Evolutionary conservation across 2,797 vertebrate species (phyloP).

Genomic region (Orientallactaga sibirica): DNA sequence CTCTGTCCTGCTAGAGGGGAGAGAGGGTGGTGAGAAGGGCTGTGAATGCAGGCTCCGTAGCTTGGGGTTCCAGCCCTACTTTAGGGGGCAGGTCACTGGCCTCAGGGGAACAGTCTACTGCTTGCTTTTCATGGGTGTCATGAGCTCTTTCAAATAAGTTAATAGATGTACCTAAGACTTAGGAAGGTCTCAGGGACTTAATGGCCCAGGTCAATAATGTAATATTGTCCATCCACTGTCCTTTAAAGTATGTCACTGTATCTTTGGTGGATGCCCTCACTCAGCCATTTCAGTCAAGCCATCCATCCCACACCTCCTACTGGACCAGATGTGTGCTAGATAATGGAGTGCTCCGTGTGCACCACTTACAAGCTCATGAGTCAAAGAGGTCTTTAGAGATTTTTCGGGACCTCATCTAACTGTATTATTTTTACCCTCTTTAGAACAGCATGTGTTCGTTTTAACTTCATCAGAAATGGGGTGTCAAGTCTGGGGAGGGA

Average conservation of each 20-base stretch:
- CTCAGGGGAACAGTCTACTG: neutral
- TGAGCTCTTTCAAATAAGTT: slow-evolving; percentile 18
- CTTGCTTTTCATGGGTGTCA: neutral
- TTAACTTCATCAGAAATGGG: slow-evolving; percentile 36
- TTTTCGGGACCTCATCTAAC: slow-evolving; percentile 37
- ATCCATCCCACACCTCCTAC: neutral
- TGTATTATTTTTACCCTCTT: neutral
- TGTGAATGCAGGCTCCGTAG: neutral
- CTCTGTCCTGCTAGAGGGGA: neutral
- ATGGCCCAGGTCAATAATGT: neutral
- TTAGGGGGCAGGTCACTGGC: neutral
- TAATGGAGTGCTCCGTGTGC: neutral
- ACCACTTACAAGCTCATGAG: neutral
- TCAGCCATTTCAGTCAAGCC: neutral
- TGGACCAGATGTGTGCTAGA: neutral
- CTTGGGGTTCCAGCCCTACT: neutral
- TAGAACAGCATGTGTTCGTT: neutral
- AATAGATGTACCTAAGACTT: neutral
- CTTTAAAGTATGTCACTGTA: neutral
- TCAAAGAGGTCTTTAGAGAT: slow-evolving; percentile 37
- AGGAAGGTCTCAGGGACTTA: slow-evolving; percentile 1
- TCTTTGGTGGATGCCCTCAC: neutral
- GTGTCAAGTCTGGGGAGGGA: neutral
- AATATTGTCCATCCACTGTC: slow-evolving; percentile 30
- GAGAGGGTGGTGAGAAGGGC: neutral